Base-by-base conservation (phyloP, 2,797 vertebrate genomes). In the Lagocephalus sceleratus region DNA sequence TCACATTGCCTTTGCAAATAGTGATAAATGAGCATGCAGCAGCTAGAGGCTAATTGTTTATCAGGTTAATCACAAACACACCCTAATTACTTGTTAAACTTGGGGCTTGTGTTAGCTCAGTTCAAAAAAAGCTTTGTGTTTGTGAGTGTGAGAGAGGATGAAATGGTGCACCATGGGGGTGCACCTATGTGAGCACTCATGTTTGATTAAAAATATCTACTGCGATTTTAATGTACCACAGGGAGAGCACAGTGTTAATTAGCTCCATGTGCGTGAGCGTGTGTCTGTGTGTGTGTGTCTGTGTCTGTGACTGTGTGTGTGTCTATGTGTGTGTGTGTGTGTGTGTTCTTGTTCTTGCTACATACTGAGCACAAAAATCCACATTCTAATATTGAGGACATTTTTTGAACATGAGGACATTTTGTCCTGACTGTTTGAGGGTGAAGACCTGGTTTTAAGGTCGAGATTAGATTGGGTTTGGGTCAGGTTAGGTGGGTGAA, bases 161-260 rank as follows among this genome's bases (percentile, higher is more conserved):
- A 69, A 65, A 54, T 50, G 42, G 63, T 49, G 63, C 57, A 45
- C 50, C 63, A 60, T 73, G 79, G 79, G 82, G 81, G 77, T 66
- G 63, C 39, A 40, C 39, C 39, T 17, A 40, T 40, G 12, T 60
- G 57, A 69, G 62, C 71, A 47, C 67, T 79, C 59, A 25, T 75
- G 57, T 82, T 79, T 85, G 68, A 84, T 83, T 82, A 82, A 76
- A 80, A 72, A 67, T 75, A 71, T 63, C 50, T 57, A 35, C 63
- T 80, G 62, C 83, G 73, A 85, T 82, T 73, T 67, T 22, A 1
- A 42, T 41, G 47, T 72, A 76, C 72, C 71, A 60, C 55, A 54
- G 83, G 78, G 78, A 83, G 65, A 57, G 60, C 16, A 54, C 68
- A 67, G 75, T 78, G 76, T 81, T 84, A 84, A 87, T 85, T 85